A percentile compares a stretch with the other conserved stretches of the same genome.
Conservation (phyloP, 2,797 vertebrate species). For the Melanotaenia boesemani region DNA sequence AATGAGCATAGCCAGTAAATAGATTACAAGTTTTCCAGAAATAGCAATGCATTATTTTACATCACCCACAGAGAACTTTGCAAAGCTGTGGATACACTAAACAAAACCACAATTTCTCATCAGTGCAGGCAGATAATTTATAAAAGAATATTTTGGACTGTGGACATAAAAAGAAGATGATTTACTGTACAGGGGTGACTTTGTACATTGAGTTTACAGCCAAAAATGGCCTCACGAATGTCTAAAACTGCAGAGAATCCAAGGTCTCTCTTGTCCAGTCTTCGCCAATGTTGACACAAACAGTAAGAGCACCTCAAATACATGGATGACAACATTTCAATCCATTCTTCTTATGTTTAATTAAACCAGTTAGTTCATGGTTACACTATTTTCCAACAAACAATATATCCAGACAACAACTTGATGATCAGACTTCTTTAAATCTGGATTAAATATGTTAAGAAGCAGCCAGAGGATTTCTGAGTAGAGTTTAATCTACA, state of each 20-base stretch:
- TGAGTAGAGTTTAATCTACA: conserved; percentile 41
- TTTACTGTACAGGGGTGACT: background rate
- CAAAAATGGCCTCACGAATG: background rate
- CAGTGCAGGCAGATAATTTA: background rate
- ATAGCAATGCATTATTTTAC: background rate
- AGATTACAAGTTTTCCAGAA: background rate
- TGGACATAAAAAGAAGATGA: background rate
- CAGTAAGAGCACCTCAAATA: conserved; percentile 6
- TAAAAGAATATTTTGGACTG: background rate
- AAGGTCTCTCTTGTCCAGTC: conserved; percentile 35
- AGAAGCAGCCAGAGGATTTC: conserved; percentile 53
- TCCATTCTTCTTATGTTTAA: background rate
- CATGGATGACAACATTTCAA: conserved; percentile 19
- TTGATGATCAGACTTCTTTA: conserved; percentile 51
- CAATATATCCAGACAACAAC: conserved; percentile 37
- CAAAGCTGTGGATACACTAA: background rate
- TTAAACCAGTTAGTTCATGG: conserved; percentile 17
- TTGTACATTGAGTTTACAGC: background rate
- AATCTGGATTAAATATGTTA: conserved; percentile 38
- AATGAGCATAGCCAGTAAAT: background rate
- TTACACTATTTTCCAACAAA: conserved; percentile 22
- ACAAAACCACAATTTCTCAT: background rate
- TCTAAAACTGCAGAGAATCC: conserved; percentile 48
- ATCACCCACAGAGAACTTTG: background rate
- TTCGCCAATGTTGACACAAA: conserved; percentile 7